These are phyloP conservation scores for Sebastolobus altivelis DNA, from an alignment of 2,797 vertebrate genomes.

Conservation along the genomic window DNA sequence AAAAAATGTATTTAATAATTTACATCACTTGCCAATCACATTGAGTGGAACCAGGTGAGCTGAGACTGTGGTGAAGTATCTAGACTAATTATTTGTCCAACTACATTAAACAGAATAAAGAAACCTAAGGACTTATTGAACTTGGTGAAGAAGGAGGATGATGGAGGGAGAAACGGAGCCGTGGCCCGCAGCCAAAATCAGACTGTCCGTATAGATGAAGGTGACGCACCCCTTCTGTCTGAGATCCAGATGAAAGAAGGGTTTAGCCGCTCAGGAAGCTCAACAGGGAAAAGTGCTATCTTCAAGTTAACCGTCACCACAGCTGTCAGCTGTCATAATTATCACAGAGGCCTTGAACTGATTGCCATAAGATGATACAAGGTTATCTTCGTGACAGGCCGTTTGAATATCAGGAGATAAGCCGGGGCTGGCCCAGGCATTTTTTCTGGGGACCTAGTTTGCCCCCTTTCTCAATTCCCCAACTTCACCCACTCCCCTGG, in stretches of 20 bases:
- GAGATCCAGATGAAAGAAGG: conserved; percentile 45
- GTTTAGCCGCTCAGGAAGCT: conserved; percentile 23
- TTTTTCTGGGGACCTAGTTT: neutral
- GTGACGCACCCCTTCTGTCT: conserved; percentile 38
- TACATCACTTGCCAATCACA: neutral
- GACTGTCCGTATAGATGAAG: conserved; percentile 48
- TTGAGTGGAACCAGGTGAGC: neutral
- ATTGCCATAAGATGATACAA: conserved; percentile 22
- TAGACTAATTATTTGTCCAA: neutral
- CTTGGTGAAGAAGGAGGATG: conserved; percentile 21
- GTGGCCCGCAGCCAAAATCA: conserved; percentile 36
- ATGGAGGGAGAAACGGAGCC: conserved; percentile 17
- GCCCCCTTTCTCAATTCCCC: neutral
- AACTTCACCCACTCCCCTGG: neutral
- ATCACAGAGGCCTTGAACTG: conserved; percentile 47
- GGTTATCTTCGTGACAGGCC: conserved; percentile 20
- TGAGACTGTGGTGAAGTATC: neutral
- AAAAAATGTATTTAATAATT: neutral
- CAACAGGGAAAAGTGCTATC: conserved; percentile 24
- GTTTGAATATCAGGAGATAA: conserved; percentile 4
- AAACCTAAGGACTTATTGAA: neutral
- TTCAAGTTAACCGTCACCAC: conserved; percentile 41
- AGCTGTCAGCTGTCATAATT: conserved; percentile 52
- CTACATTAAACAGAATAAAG: neutral
- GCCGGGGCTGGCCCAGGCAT: neutral